These are phyloP conservation scores for Connochaetes taurinus DNA, from an alignment of 2,113 vertebrate genomes.

Conservation along the genomic window DNA sequence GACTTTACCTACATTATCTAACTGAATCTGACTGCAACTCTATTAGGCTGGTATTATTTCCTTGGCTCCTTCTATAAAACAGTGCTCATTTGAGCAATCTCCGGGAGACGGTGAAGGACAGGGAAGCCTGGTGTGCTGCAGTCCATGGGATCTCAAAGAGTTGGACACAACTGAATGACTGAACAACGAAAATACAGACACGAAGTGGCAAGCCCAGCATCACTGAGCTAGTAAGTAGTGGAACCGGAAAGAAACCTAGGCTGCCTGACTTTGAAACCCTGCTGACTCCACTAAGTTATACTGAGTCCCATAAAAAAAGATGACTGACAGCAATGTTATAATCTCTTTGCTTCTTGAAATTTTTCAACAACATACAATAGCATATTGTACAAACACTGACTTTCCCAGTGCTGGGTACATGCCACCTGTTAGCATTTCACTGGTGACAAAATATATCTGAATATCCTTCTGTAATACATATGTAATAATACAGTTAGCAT, in stretches of 20 bases:
- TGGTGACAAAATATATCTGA: constrained; percentile 6
- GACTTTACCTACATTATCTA: not conserved
- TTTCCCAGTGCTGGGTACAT: not conserved
- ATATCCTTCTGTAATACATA: not conserved
- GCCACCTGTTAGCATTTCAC: not conserved
- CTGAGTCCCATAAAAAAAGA: not conserved
- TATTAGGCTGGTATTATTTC: not conserved
- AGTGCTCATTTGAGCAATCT: not conserved
- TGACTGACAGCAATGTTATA: not conserved
- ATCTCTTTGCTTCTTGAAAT: not conserved
- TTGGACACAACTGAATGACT: not conserved
- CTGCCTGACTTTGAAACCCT: not conserved
- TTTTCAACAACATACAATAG: not conserved
- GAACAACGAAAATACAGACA: not conserved
- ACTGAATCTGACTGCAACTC: not conserved
- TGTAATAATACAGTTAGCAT: not conserved
- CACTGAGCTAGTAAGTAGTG: not conserved
- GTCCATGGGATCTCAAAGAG: not conserved
- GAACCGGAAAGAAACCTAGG: not conserved
- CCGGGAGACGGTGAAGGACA: not conserved
- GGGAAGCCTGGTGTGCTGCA: not conserved
- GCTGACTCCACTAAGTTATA: not conserved
- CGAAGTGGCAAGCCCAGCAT: not conserved
- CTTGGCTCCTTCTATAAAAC: not conserved
- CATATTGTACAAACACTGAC: not conserved